A percentile compares a stretch with the other conserved stretches of the same genome.
Evolutionary conservation across 1,140 invertebrate genomes (phyloP).

Genomic region (Cyphomyrmex costatus): DNA sequence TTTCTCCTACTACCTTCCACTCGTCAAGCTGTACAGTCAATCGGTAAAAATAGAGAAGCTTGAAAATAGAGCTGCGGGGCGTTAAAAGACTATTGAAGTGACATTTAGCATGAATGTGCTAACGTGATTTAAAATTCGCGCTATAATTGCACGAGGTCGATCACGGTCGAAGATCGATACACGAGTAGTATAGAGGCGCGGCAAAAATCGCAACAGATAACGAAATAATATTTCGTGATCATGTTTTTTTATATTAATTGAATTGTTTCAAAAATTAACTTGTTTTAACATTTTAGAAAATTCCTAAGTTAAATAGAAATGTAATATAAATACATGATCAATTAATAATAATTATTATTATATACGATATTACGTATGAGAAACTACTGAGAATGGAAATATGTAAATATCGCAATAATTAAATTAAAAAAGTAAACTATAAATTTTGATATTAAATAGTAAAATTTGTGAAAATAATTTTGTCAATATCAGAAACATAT

Average conservation of each 20-base stretch:
- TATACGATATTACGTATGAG: background rate
- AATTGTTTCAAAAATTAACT: background rate
- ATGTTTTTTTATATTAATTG: background rate
- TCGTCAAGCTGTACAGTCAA: conserved; percentile 81
- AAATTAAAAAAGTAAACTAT: background rate
- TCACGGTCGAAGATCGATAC: background rate
- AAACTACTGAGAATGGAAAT: background rate
- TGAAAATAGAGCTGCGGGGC: conserved; percentile 76
- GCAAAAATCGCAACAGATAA: background rate
- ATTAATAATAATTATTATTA: background rate
- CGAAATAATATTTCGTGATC: background rate
- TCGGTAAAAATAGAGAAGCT: conserved; percentile 84
- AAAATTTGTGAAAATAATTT: background rate
- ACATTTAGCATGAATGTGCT: conserved; percentile 43
- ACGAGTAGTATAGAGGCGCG: background rate
- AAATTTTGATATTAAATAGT: background rate
- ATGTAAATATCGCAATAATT: background rate
- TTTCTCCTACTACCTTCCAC: conserved; percentile 76
- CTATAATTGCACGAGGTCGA: background rate
- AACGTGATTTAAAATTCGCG: conserved; percentile 48
- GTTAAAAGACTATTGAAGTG: conserved; percentile 55
- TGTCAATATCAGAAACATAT: background rate
- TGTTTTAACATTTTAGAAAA: background rate
- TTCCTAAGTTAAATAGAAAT: background rate
- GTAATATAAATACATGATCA: background rate